A percentile compares a stretch with the other conserved stretches of the same genome.
Evolutionary conservation across 2,113 vertebrate species (phyloP).

Genomic region (Falco punctatus): DNA sequence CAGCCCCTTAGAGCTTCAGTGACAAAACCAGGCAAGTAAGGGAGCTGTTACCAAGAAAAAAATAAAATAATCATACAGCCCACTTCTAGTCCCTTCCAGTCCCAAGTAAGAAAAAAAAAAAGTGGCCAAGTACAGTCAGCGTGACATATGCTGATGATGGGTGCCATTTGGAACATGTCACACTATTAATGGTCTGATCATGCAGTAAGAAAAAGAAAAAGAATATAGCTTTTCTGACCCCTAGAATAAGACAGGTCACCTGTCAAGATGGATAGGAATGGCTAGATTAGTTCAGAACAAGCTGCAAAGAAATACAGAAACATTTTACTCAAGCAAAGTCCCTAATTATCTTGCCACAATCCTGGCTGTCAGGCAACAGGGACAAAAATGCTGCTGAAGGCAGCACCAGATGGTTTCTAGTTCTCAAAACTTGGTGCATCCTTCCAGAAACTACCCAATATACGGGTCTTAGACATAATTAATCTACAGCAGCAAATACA

Average conservation of each 20-base stretch:
- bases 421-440: neutral
- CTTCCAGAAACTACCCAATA: neutral
- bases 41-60: neutral
- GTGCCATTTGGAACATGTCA: neutral
- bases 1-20: neutral
- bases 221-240: neutral
- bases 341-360: neutral
- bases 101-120: neutral
- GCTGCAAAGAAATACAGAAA: neutral
- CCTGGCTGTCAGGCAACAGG: neutral
- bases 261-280: neutral
- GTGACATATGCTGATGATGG: neutral
- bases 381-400: neutral
- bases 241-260: neutral
- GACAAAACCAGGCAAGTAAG: neutral
- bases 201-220: neutral
- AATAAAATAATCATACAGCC: neutral
- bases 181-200: neutral
- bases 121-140: neutral
- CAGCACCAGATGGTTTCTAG: neutral
- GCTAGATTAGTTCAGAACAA: neutral
- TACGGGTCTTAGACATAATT: neutral
- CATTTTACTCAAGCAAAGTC: neutral
- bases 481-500: neutral
- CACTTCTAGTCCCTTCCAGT: neutral